Base-by-base conservation (phyloP, 2,888 invertebrate species). In the Entomobrya multifasciata region DNA sequence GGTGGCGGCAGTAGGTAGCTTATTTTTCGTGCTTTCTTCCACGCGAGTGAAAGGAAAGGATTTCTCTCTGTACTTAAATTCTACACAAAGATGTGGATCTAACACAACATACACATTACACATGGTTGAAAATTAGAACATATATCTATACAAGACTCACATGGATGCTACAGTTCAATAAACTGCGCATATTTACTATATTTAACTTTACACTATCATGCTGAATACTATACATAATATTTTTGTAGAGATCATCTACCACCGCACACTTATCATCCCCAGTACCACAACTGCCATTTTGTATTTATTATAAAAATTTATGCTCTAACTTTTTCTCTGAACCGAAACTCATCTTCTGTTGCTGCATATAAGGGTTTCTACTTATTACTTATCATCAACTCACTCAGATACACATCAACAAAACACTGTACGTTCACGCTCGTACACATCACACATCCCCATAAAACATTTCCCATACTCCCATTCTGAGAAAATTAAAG, bases 401-500 rank as follows among this genome's bases (percentile, higher is more conserved):
- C 13, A 49, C 49, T 49, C 13, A 13, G 49, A 15, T 36, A 6
- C 2, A 11, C 22, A 1, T 30, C 36, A 62, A 15, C 62, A 62
- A 36, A 36, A 6, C 36, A n/a, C n/a, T n/a, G 13, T 1, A 60
- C 3, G 5, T n/a, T n/a, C 55, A 55, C 27, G 10, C 27, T 36
- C 41, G 1, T 22, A 44, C 27, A 44, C 47, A 52, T 17, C n/a
- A 74, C 8, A 74, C 49, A 52, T 15, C 11, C 30, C 20, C 74
- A 27, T 52, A 55, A 74, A 52, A 27, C 74, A 52, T 52, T 74
- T 74, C 55, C 17, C 72, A 49, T 72, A 49, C 49, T 72, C 27
- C 72, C 36, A 52, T 49, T 74, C 25, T 17, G 52, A 74, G 74
- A 74, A 74, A 74, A 74, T 74, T 74, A 74, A 74, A 52, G 27